phyloP scores from a whole-genome alignment of 2,797 vertebrate genomes.

The Hirundo rustica region DNA sequence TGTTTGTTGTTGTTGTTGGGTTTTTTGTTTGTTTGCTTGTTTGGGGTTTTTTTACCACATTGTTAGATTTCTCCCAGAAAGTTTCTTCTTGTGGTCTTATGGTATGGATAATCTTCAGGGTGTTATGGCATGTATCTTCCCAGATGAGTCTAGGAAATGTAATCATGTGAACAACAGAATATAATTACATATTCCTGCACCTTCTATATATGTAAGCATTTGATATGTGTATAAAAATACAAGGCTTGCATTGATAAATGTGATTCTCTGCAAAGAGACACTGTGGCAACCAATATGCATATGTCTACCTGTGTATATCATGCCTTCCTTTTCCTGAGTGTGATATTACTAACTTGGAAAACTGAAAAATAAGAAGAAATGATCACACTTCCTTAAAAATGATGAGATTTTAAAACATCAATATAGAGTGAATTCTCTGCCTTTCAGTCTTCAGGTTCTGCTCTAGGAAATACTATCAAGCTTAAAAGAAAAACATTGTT shows the following conservation, averaged over 20 bases:
- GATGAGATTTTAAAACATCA: neutral
- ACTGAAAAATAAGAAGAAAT: neutral
- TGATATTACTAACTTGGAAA: neutral
- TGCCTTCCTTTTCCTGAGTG: neutral
- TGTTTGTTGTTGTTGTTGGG: neutral
- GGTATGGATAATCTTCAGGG: neutral
- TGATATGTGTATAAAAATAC: neutral
- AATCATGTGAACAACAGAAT: neutral
- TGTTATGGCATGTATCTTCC: neutral
- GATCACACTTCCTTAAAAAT: neutral
- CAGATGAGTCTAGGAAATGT: neutral
- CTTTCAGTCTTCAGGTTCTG: neutral
- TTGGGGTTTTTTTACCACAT: neutral
- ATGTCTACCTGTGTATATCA: neutral
- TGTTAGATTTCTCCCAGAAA: neutral
- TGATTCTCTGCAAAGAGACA: neutral
- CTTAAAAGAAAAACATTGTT: neutral
- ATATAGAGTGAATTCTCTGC: neutral
- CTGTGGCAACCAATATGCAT: neutral
- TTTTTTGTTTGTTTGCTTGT: neutral
- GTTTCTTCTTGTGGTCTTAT: neutral
- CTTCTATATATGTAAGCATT: neutral
- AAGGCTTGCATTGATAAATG: neutral
- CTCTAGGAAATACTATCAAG: neutral
- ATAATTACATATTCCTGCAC: neutral